Conservation (phyloP, 2,797 vertebrate genomes). For the Jordanella pulchra region DNA sequence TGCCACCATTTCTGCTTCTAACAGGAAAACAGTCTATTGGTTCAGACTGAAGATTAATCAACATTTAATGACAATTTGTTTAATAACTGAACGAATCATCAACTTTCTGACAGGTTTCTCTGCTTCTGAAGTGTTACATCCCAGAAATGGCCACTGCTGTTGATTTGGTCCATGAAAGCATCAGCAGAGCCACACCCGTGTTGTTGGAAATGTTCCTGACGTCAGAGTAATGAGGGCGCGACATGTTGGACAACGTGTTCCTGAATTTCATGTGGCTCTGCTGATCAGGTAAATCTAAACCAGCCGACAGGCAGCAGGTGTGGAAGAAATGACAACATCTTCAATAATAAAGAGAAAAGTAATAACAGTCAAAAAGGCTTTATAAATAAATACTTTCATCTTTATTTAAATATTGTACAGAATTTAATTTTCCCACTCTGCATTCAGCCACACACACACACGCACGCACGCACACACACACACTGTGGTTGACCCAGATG, state of each 20-base stretch:
- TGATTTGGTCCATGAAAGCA: not conserved
- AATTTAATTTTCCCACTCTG: slow-evolving; percentile 72
- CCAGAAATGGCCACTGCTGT: not conserved
- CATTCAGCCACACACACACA: slow-evolving; percentile 4
- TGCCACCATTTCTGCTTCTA: not conserved
- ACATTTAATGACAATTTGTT: not conserved
- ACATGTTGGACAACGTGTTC: slow-evolving; percentile 22
- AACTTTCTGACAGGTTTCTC: too few species aligned
- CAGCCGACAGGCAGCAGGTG: not conserved
- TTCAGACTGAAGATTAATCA: not conserved
- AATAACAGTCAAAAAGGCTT: slow-evolving; percentile 26
- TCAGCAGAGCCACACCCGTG: not conserved
- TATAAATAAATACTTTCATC: slow-evolving; percentile 91
- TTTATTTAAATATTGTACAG: slow-evolving; percentile 97
- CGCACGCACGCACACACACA: not conserved
- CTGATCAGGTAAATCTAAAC: not conserved
- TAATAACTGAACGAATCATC: not conserved
- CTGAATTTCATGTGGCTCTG: not conserved
- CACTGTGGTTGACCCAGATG: slow-evolving; percentile 48
- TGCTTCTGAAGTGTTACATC: not conserved
- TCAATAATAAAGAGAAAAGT: too few species aligned
- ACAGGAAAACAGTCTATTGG: too few species aligned
- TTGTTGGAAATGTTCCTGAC: not conserved
- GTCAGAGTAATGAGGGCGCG: slow-evolving; percentile 44
- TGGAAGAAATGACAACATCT: not conserved